Conservation (phyloP, 2,888 invertebrate species). For the Nomada goodeniana region DNA sequence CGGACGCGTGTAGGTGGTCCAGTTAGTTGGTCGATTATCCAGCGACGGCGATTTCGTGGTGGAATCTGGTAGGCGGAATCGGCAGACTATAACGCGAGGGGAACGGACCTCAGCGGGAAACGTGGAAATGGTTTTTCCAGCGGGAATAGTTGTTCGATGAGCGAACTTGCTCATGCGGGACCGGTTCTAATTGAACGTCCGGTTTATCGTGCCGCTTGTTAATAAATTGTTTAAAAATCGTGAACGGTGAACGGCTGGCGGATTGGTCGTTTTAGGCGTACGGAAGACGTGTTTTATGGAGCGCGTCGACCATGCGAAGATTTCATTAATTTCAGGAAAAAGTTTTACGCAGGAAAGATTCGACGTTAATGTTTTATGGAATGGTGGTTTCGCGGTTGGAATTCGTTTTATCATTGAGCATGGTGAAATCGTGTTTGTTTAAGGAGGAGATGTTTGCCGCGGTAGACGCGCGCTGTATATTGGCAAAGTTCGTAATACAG, state of each 20-base stretch:
- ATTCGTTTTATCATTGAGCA: no score
- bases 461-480: no score
- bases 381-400: no score
- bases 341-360: background rate
- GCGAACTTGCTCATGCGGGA: background rate
- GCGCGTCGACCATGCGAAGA: background rate
- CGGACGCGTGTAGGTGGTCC: background rate
- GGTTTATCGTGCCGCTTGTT: background rate
- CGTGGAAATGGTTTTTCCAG: conserved; percentile 6
- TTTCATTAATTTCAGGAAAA: background rate
- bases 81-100: background rate
- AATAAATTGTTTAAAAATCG: background rate
- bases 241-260: background rate
- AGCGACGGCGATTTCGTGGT: background rate
- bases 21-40: background rate
- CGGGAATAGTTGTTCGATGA: conserved; percentile 29
- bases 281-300: background rate
- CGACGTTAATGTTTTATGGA: no score
- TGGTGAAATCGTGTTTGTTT: no score
- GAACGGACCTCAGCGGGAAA: conserved; percentile 7
- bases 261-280: background rate
- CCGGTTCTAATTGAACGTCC: background rate
- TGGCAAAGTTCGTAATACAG: no score
- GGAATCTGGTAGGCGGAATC: conserved; percentile 3
- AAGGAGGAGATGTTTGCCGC: no score